Conservation (phyloP, 2,888 invertebrate species). For the Fissipunctia ypsillon region DNA sequence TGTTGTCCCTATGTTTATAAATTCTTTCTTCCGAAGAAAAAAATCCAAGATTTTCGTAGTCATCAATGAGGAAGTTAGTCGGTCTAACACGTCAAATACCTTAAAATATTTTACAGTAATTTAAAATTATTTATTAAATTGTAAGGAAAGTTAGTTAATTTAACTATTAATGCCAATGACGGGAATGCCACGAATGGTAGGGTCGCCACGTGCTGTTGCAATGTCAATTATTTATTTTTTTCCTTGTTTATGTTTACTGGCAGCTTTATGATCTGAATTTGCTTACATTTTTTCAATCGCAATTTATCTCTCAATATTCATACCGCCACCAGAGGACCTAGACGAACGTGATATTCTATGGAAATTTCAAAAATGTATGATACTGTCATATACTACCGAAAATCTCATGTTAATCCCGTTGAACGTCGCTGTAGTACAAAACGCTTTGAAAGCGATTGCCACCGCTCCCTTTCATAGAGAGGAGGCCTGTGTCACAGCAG, state of each 20-base stretch:
- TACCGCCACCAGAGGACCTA: background rate
- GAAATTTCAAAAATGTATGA: background rate
- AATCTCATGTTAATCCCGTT: background rate
- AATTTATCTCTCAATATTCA: background rate
- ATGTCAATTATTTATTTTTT: conserved; percentile 6
- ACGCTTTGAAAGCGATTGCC: background rate
- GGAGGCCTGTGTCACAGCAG: too few relatives aligned
- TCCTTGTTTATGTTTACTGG: conserved; percentile 12
- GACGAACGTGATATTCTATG: background rate
- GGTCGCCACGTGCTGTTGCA: background rate
- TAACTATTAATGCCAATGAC: background rate
- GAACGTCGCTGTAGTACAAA: background rate
- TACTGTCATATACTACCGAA: background rate
- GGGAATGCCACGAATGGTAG: background rate
- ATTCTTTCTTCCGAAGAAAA: background rate
- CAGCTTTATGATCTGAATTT: background rate
- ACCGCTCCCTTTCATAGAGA: background rate
- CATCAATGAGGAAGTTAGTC: background rate
- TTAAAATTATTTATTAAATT: conserved; percentile 11
- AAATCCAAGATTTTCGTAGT: background rate
- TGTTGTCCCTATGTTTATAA: too few relatives aligned
- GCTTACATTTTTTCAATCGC: background rate
- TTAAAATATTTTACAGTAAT: background rate
- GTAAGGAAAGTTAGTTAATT: background rate
- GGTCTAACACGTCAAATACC: background rate